Evolutionary conservation across 2,113 vertebrate genomes (phyloP), one percentile per base, ranked within the genome.

Genomic region (Gobiocypris rarus): DNA sequence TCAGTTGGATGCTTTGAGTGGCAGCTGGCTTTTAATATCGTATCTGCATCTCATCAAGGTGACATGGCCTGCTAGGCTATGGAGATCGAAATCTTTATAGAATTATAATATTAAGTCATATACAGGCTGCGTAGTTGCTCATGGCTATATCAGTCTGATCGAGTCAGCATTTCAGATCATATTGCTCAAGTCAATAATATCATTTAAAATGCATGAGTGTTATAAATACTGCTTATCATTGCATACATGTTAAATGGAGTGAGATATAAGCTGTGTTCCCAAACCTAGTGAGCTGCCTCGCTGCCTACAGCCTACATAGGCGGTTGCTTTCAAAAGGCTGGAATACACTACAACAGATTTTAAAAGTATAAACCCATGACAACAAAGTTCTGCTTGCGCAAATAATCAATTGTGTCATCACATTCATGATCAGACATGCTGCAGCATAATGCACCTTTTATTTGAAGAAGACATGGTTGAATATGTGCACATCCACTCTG

Each of bases 131-230:
- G 24, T 58, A 69, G 75, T 22, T 31, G 58, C 70, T 77, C 22
- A n/a, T 26, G 43, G 77, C 65, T 77, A 11, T 22, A 38, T 78
- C 83, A 54, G 74, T 26, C 48, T 82, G 34, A 59, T 83, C 63
- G 11, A 82, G 61, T 41, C 82, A 82, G 71, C 52, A 52, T 84
- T 77, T 77, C 75, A 73, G 75, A 77, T 83, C 74, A 71, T 28
- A 61, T 77, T 65, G 77, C 43, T 31, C 26, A 10, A 84, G 81
- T 90, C 87, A 84, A 89, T 86, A 88, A 80, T 19, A 34, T 82
- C 41, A 75, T 88, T 89, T 85, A 84, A 88, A 88, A 87, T 86
- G 81, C 84, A 88, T 86, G 88, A 84, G 86, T 71, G 81, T 61
- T 41, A 69, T 83, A 87, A 74, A 80, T 61, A 56, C 83, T 82